Conservation (phyloP, 1,140 invertebrate species). For the Neodiprion pinetum region DNA sequence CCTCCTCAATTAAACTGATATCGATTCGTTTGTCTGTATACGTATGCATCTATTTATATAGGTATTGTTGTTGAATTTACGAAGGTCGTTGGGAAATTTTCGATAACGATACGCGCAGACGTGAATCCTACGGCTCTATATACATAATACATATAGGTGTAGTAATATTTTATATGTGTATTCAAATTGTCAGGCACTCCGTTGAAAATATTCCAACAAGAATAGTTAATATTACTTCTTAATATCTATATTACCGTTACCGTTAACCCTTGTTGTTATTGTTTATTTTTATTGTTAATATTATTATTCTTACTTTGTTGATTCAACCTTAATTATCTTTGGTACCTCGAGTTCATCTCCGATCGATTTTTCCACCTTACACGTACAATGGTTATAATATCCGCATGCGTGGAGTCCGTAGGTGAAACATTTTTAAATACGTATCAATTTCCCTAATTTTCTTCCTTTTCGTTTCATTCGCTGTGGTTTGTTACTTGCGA, state of each 20-base stretch:
- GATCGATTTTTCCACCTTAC: conserved; percentile 26
- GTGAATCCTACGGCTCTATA: not conserved
- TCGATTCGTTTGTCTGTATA: no score
- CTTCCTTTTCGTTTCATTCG: not conserved
- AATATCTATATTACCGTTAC: no score
- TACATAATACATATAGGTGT: not conserved
- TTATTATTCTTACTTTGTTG: conserved; percentile 34
- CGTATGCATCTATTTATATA: no score
- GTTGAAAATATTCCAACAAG: conserved; percentile 51
- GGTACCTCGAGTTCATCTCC: conserved; percentile 12
- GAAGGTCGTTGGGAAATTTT: no score
- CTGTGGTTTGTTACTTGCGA: not conserved
- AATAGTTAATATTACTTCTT: conserved; percentile 28
- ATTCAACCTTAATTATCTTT: conserved; percentile 39
- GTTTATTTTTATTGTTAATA: no score
- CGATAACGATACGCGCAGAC: not conserved
- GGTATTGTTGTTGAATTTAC: no score
- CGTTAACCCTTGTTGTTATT: no score
- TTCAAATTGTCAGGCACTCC: conserved; percentile 52
- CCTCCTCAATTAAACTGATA: no score
- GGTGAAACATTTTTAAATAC: conserved; percentile 22
- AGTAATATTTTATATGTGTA: not conserved
- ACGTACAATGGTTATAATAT: conserved; percentile 22
- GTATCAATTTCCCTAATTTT: not conserved
- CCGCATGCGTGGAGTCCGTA: conserved; percentile 24